A percentile compares a stretch with the other conserved stretches of the same genome.
Evolutionary conservation across 2,113 vertebrate species (phyloP).

Genomic region (Pholis gunnellus): DNA sequence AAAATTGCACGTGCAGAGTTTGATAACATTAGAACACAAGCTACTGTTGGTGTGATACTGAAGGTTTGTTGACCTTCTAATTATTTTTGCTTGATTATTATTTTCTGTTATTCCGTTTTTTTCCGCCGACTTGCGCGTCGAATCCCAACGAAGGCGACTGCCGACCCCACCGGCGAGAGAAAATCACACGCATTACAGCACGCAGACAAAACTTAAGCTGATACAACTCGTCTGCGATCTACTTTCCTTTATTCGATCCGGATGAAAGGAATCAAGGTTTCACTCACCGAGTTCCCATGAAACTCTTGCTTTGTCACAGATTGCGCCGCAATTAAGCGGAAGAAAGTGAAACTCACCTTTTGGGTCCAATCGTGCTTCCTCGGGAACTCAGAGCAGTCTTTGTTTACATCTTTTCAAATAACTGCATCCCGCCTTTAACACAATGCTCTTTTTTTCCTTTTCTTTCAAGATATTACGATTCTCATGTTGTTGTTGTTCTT

Average conservation of each 20-base stretch:
- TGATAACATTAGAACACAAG: conserved; percentile 14
- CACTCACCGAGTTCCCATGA: neutral
- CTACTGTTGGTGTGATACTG: conserved; percentile 2
- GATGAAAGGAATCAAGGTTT: neutral
- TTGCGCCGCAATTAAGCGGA: conserved; percentile 34
- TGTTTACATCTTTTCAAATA: conserved; percentile 65
- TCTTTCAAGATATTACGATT: neutral
- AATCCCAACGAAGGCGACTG: neutral
- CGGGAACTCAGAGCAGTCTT: conserved; percentile 50
- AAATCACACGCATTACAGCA: neutral
- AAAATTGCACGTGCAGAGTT: conserved; percentile 41
- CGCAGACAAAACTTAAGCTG: neutral
- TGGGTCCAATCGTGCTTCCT: conserved; percentile 67
- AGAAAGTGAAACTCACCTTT: conserved; percentile 40
- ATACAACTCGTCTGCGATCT: neutral
- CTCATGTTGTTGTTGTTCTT: neutral
- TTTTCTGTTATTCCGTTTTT: neutral
- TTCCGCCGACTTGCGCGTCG: conserved; percentile 1
- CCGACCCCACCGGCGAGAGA: neutral
- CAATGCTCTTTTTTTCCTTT: neutral
- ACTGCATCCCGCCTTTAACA: conserved; percentile 15
- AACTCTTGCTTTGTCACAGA: conserved; percentile 14
- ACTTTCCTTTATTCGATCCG: neutral
- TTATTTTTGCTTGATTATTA: conserved; percentile 11
- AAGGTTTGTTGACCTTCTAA: conserved; percentile 11